Conservation (phyloP, 2,113 vertebrate species). For the Hippotragus niger region DNA sequence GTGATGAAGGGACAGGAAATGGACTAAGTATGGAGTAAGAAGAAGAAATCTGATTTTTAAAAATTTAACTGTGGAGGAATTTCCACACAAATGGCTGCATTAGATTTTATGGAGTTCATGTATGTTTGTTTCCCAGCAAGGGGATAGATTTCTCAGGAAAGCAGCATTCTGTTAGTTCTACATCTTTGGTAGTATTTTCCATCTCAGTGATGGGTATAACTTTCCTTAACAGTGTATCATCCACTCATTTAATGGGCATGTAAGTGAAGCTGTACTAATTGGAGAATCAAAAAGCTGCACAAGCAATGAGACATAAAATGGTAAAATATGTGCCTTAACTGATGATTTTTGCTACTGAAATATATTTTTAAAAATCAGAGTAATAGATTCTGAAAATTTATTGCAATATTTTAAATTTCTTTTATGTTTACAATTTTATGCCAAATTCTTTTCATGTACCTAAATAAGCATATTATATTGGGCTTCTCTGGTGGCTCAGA, state of each 20-base stretch:
- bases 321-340: slow-evolving; percentile 43
- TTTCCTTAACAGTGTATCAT: slow-evolving; percentile 89
- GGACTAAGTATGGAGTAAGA: not conserved
- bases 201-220: not conserved
- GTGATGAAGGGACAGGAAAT: not conserved
- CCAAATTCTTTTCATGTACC: not conserved
- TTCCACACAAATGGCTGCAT: not conserved
- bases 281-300: slow-evolving; percentile 89
- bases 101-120: not conserved
- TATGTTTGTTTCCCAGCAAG: not conserved
- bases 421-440: not conserved
- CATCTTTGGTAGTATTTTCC: not conserved
- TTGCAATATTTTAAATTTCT: not conserved
- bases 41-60: not conserved
- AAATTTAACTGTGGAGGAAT: not conserved
- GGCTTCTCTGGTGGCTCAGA: not conserved
- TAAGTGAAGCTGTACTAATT: slow-evolving; percentile 89
- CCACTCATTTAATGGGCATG: slow-evolving; percentile 88
- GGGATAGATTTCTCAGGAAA: not conserved
- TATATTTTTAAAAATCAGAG: not conserved
- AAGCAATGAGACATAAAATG: slow-evolving; percentile 65
- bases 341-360: slow-evolving; percentile 6
- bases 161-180: not conserved
- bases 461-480: not conserved
- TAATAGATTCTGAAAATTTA: slow-evolving; percentile 56